Conservation (phyloP, 2,113 vertebrate genomes). For the Bungarus multicinctus region DNA sequence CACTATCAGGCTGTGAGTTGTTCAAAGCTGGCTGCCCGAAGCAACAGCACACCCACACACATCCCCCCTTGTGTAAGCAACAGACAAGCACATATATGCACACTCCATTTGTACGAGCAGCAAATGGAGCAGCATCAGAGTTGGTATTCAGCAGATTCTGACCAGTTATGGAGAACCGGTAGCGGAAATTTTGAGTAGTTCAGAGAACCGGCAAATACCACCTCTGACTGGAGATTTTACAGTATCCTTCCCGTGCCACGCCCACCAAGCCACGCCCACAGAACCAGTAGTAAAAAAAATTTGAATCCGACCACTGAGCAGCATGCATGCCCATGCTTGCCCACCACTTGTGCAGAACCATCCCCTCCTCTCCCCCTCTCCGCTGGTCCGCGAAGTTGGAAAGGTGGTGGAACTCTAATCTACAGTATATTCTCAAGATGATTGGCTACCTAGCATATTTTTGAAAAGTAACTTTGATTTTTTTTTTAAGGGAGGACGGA, state of each 20-base stretch:
- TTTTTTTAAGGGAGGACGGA: not conserved
- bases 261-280: too few relatives aligned
- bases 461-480: not conserved
- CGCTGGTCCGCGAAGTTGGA: not conserved
- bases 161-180: too few relatives aligned
- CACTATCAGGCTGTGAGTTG: not conserved
- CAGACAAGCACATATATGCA: rapidly evolving
- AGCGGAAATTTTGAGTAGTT: too few relatives aligned
- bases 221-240: too few relatives aligned
- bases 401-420: not conserved
- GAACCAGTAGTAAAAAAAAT: too few relatives aligned
- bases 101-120: not conserved
- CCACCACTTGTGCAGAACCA: not conserved
- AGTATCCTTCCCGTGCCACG: too few relatives aligned
- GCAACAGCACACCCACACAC: not conserved
- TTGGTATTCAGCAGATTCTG: too few relatives aligned
- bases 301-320: too few relatives aligned
- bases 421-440: not conserved
- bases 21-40: not conserved
- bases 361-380: not conserved
- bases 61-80: not conserved
- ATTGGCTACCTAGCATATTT: not conserved
- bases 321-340: not conserved
- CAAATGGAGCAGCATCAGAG: not conserved
- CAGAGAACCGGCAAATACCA: too few relatives aligned